Percentiles rank a stretch among this genome's conserved stretches.
These are phyloP conservation scores for Eupithecia tripunctaria DNA, from an alignment of 2,888 invertebrate genomes.

Conservation along the genomic window DNA sequence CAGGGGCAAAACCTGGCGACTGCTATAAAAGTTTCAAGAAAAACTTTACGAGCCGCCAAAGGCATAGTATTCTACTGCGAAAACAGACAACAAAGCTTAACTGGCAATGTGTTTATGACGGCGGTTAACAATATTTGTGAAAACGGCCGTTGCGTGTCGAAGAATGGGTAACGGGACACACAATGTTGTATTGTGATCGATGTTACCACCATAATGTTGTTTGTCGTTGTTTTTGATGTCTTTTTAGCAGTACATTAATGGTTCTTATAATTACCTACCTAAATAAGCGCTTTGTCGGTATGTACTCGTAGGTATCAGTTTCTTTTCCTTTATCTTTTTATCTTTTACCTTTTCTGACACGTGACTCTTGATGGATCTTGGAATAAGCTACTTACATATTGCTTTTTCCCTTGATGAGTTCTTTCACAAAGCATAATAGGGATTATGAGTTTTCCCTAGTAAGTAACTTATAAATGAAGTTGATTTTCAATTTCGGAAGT, in stretches of 20 bases:
- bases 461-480: too few species aligned
- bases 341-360: too few species aligned
- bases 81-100: constrained; percentile 67
- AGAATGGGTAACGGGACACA: constrained; percentile 54
- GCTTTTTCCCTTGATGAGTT: too few species aligned
- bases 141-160: constrained; percentile 55
- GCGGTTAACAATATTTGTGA: constrained; percentile 61
- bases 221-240: constrained; percentile 13
- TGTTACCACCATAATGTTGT: constrained; percentile 25
- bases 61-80: constrained; percentile 52
- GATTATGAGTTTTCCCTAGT: too few species aligned
- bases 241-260: background rate
- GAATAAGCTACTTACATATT: too few species aligned
- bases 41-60: constrained; percentile 75
- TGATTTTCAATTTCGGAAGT: too few species aligned
- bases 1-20: constrained; percentile 51
- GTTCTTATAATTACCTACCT: background rate
- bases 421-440: too few species aligned
- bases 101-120: constrained; percentile 70
- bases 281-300: too few species aligned
- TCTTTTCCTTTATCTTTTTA: too few species aligned
- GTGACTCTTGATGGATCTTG: too few species aligned
- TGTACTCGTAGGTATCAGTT: too few species aligned
- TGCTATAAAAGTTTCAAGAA: constrained; percentile 60
- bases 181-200: constrained; percentile 34